Evolutionary conservation across 1,140 invertebrate species (phyloP), one percentile per base, ranked within the genome.

Genomic region (Tetramorium parvispinum): DNA sequence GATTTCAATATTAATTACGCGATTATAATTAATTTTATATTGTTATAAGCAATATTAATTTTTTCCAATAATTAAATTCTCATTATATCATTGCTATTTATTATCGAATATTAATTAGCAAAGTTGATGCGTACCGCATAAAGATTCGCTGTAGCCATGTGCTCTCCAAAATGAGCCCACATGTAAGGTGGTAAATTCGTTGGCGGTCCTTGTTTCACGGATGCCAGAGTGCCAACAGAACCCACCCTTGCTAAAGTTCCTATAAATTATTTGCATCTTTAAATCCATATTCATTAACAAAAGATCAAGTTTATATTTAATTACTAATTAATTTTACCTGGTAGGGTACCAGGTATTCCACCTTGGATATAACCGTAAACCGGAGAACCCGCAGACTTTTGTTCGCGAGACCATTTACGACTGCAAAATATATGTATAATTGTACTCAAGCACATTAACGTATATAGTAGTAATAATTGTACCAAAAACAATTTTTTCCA

Each of bases 111-210:
- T 70, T 63, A 78, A 68, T 55, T 57, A 75, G 32, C 43, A 57
- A 59, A 43, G 21, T 57, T 70, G 24, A n/a, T 68, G 94, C 96
- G 96, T 94, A 98, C 97, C 89, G 97, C 97, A 91, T 98, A 98
- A 91, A 98, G 96, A 94, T 98, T 98, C 0, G 97, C 97, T 85
- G 97, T 97, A 0, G 97, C 97, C 96, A 98, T 97, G 1, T 97
- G 97, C 89, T 98, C 98, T 2, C 97, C 97, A 46, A 98, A 97
- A 89, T 98, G 98, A 0, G 98, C 98, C 97, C 98, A 98, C 91
- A 95, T 92, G 46, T 95, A 95, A 11, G 95, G 92, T 16, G 94
- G 94, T 40, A 95, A 88, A 87, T 92, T 94, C 2, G 94, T 88
- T 5, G 95, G 95, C 43, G 93, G 94, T 8, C 95, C 95, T 91